A percentile compares a stretch with the other conserved stretches of the same genome.
Evolutionary conservation across 2,113 vertebrate species (phyloP).

Genomic region (Oreotragus oreotragus): DNA sequence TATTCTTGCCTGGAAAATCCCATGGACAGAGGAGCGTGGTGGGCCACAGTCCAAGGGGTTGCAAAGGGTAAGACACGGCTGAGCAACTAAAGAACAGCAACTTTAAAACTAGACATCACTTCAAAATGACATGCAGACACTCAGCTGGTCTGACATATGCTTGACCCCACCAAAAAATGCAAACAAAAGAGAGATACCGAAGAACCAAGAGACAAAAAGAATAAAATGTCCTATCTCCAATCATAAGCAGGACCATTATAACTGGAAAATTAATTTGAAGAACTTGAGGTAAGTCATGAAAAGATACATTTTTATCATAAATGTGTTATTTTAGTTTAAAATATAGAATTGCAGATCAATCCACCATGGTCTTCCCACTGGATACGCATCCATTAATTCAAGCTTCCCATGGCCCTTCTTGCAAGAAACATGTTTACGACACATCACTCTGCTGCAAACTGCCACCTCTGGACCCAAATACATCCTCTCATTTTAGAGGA

Average conservation of each 20-base stretch:
- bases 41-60: not conserved
- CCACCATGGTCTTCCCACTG: not conserved
- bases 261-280: not conserved
- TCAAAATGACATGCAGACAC: not conserved
- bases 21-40: not conserved
- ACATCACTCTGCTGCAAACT: not conserved
- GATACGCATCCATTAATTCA: not conserved
- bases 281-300: not conserved
- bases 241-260: not conserved
- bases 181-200: not conserved
- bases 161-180: not conserved
- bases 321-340: not conserved
- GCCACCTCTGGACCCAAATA: not conserved
- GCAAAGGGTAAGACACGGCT: not conserved
- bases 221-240: not conserved
- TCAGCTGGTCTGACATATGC: not conserved
- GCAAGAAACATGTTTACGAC: not conserved
- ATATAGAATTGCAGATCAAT: not conserved
- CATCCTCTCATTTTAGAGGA: not conserved
- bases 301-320: not conserved
- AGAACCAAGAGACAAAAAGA: not conserved
- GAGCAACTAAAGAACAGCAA: not conserved
- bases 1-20: not conserved
- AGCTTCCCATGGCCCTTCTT: not conserved
- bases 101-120: not conserved